These are phyloP conservation scores for Spialia ferax DNA, from an alignment of 2,888 invertebrate species.

Conservation along the genomic window DNA sequence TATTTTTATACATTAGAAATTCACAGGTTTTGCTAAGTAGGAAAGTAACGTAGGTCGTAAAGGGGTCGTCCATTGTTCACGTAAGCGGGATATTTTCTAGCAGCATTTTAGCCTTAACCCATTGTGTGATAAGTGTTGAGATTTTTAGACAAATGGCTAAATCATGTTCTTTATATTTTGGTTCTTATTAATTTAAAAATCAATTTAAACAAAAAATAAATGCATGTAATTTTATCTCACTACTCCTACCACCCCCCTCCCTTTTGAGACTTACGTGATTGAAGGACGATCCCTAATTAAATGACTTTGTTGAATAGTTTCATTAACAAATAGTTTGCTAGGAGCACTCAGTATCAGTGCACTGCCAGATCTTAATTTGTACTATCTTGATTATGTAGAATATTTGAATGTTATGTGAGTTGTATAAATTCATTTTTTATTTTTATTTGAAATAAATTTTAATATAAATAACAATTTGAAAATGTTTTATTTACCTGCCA, in stretches of 20 bases:
- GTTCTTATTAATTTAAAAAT: too few species aligned
- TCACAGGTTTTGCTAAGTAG: conserved; percentile 12
- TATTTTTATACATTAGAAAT: conserved; percentile 16
- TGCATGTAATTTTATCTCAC: too few species aligned
- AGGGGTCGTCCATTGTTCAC: too few species aligned
- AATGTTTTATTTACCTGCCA: not conserved
- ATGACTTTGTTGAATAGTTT: conserved; percentile 5
- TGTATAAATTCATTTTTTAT: conserved; percentile 75
- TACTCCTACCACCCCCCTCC: too few species aligned
- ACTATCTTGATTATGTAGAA: conserved; percentile 26
- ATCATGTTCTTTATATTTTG: too few species aligned
- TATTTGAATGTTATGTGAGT: conserved; percentile 48
- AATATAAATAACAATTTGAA: conserved; percentile 23
- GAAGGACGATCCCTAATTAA: too few species aligned
- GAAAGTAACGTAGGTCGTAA: conserved; percentile 7
- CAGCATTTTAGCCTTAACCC: too few species aligned
- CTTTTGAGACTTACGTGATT: too few species aligned
- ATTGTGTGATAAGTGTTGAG: too few species aligned
- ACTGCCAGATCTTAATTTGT: conserved; percentile 28
- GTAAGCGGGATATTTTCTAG: too few species aligned
- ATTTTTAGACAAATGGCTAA: too few species aligned
- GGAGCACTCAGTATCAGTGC: conserved; percentile 8
- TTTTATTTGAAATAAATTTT: conserved; percentile 49
- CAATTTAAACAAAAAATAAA: too few species aligned
- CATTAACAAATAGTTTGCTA: conserved; percentile 26